Evolutionary conservation across 1,140 invertebrate genomes (phyloP).

Genomic region (Apis cerana): DNA sequence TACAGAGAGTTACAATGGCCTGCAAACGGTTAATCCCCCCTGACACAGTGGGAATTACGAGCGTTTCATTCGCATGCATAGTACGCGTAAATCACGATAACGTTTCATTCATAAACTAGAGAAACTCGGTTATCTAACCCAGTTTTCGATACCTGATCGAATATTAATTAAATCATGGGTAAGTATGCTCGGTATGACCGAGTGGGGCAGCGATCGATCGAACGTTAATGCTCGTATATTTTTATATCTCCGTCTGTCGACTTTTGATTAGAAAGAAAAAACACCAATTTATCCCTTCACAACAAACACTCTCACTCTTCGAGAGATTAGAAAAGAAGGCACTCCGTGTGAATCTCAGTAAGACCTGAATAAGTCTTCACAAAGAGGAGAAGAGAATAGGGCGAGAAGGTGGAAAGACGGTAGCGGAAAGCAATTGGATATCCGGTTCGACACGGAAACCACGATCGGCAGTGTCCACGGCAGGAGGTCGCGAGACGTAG

Average conservation of each 20-base stretch:
- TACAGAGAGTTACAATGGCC: slow-evolving; percentile 4
- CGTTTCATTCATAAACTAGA: slow-evolving; percentile 8
- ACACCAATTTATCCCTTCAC: too few relatives aligned
- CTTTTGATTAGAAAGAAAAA: too few relatives aligned
- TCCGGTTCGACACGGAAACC: slow-evolving; percentile 29
- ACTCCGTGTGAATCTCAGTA: too few relatives aligned
- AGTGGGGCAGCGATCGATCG: background rate
- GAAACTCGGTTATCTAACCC: background rate
- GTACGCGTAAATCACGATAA: slow-evolving; percentile 14
- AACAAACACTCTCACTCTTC: too few relatives aligned
- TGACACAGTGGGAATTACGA: slow-evolving; percentile 12
- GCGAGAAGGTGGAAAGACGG: background rate
- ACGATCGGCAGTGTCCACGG: slow-evolving; percentile 22
- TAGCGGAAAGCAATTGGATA: background rate
- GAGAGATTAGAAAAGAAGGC: too few relatives aligned
- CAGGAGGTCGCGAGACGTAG: slow-evolving; percentile 12
- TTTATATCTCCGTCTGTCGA: background rate
- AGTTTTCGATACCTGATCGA: slow-evolving; percentile 15
- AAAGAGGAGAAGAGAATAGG: too few relatives aligned
- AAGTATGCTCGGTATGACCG: background rate
- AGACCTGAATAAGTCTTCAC: background rate
- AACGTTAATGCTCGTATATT: background rate
- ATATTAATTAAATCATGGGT: background rate
- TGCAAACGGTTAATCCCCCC: slow-evolving; percentile 1
- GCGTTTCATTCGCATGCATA: background rate